Evolutionary conservation across 1,140 invertebrate species (phyloP).

Genomic region (Hyposmocoma kahamanoa): DNA sequence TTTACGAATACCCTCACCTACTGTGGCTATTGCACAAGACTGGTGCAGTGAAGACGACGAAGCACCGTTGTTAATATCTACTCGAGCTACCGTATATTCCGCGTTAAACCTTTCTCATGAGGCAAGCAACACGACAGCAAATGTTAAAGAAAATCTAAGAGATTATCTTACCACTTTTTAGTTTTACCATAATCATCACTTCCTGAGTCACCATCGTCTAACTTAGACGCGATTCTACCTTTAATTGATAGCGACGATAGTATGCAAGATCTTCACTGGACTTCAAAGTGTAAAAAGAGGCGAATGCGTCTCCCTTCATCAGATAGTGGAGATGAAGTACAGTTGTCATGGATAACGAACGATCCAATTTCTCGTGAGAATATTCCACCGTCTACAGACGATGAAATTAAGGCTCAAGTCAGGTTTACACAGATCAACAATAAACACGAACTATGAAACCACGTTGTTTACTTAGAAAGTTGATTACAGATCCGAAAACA

Average conservation of each 20-base stretch:
- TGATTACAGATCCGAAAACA: neutral
- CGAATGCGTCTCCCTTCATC: neutral
- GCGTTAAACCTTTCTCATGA: too few species aligned
- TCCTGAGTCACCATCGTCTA: too few species aligned
- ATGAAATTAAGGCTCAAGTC: neutral
- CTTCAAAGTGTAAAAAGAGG: neutral
- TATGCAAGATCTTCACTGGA: neutral
- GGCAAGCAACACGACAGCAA: too few species aligned
- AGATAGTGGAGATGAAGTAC: neutral
- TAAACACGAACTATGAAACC: neutral
- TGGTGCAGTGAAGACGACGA: too few species aligned
- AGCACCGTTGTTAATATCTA: too few species aligned
- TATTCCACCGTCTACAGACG: neutral
- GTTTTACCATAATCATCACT: too few species aligned
- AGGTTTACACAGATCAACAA: neutral
- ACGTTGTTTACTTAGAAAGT: neutral
- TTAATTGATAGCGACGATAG: neutral
- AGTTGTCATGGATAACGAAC: neutral
- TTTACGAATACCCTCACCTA: too few species aligned
- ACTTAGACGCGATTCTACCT: too few species aligned
- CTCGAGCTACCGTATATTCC: too few species aligned
- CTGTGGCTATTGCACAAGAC: too few species aligned
- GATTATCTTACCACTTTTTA: too few species aligned
- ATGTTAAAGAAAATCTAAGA: too few species aligned
- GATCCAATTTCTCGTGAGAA: neutral